Conservation (phyloP, 1,140 invertebrate species). For the Lucilia sericata region DNA sequence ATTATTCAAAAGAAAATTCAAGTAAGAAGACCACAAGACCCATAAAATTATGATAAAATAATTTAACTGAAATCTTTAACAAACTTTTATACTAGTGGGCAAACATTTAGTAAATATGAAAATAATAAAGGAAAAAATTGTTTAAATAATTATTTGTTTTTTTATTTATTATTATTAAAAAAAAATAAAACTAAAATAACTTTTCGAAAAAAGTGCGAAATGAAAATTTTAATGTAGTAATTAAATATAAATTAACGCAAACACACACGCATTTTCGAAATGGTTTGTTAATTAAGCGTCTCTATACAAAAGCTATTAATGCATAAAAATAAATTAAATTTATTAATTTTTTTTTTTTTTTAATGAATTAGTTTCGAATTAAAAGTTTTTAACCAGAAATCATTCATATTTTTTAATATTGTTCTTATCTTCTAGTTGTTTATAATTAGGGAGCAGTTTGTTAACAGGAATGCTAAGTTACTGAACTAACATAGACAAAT, state of each 20-base stretch:
- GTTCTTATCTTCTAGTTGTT: too few species aligned
- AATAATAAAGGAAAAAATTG: neutral
- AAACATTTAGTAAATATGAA: neutral
- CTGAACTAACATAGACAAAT: too few species aligned
- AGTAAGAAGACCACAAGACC: neutral
- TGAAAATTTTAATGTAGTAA: neutral
- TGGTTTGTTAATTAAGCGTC: neutral
- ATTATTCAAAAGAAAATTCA: neutral
- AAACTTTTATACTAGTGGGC: slow-evolving; percentile 4
- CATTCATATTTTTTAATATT: too few species aligned
- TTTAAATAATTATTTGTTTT: neutral
- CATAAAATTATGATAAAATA: neutral
- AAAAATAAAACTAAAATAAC: neutral
- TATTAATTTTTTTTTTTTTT: too few species aligned
- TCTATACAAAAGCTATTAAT: neutral
- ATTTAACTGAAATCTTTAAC: neutral
- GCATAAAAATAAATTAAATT: too few species aligned
- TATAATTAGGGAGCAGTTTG: too few species aligned
- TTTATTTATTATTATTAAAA: neutral
- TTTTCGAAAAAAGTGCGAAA: neutral
- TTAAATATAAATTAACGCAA: neutral
- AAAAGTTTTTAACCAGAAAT: too few species aligned
- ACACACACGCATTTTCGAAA: neutral
- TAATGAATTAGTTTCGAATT: too few species aligned
- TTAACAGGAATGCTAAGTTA: too few species aligned